Base-by-base conservation (phyloP, 2,888 invertebrate genomes). In the Synanthedon tipuliformis region DNA sequence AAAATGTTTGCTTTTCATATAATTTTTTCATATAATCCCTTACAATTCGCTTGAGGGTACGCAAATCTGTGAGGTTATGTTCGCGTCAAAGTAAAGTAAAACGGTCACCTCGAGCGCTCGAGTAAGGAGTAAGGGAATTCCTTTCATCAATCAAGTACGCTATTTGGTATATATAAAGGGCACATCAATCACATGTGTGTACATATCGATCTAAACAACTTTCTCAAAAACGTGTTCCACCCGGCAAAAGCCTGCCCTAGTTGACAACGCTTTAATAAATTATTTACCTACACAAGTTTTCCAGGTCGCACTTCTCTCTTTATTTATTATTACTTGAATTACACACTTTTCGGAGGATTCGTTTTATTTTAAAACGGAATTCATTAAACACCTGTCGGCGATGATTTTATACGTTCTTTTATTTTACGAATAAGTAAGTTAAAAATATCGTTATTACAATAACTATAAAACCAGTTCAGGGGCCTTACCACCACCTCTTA, bases 201-300 rank as follows among this genome's bases (percentile, higher is more conserved):
- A 60, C 55, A 56, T 61, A 69, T 71, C 69, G 69, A 74, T 71
- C 67, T 57, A 59, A 63, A 40, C 62, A 73, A 68, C 66, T 75
- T 73, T 69, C 69, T 64, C 64, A 65, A 73, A 72, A 70, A 73
- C 66, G 65, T 68, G 70, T 72, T 50, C 64, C 57, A 60, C 65
- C 64, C 61, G 58, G 55, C 61, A 58, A 62, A 65, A 65, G 61
- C 64, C 58, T 61, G 56, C 61, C 63, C 62, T 63, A 61, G 66
- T 66, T 72, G 75, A 75, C 73, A 67, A 69, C 71, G 75, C 71
- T 77, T 75, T 78, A 77, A 79, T 78, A 73, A 75, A 78, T 78
- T 75, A 75, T 77, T 78, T 71, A 63, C 69, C 58, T 65, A 59
- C 62, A 56, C 56, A 60, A 58, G 56, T 58, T 64, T 59, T 60